Evolutionary conservation across 2,797 vertebrate species (phyloP).

Genomic region (Apogon talboti): DNA sequence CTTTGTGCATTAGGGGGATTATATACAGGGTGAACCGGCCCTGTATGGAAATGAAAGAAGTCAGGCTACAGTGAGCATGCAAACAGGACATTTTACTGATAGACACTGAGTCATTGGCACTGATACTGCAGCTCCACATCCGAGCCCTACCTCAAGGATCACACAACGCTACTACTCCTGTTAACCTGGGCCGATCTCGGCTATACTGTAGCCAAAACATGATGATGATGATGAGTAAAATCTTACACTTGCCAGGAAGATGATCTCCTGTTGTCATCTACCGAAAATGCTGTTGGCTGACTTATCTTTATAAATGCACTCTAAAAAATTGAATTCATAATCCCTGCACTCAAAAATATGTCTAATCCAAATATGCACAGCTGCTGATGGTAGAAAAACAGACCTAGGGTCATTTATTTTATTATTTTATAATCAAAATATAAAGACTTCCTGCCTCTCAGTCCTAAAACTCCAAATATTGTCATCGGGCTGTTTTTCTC

Average conservation of each 20-base stretch:
- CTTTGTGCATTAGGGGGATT: not conserved
- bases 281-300: constrained; percentile 34
- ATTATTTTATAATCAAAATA: constrained; percentile 38
- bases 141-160: constrained; percentile 27
- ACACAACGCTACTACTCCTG: constrained; percentile 17
- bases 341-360: constrained; percentile 62
- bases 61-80: constrained; percentile 7
- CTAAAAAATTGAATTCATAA: constrained; percentile 76
- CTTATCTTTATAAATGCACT: constrained; percentile 70
- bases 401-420: constrained; percentile 46
- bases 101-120: constrained; percentile 15
- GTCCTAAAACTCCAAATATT: constrained; percentile 5
- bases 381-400: constrained; percentile 42
- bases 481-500: not conserved
- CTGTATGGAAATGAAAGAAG: constrained; percentile 11
- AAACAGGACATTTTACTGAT: constrained; percentile 14
- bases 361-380: constrained; percentile 63
- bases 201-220: constrained; percentile 29
- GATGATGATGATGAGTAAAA: constrained; percentile 36
- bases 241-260: constrained; percentile 33
- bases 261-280: constrained; percentile 39
- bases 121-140: constrained; percentile 23
- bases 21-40: not conserved
- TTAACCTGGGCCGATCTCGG: constrained; percentile 38
- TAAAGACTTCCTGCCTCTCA: constrained; percentile 18